These are phyloP conservation scores for Chondrilla cf. caribensis DNA, from an alignment of 37 sponge, comb jelly and placozoan genomes.

Conservation along the genomic window DNA sequence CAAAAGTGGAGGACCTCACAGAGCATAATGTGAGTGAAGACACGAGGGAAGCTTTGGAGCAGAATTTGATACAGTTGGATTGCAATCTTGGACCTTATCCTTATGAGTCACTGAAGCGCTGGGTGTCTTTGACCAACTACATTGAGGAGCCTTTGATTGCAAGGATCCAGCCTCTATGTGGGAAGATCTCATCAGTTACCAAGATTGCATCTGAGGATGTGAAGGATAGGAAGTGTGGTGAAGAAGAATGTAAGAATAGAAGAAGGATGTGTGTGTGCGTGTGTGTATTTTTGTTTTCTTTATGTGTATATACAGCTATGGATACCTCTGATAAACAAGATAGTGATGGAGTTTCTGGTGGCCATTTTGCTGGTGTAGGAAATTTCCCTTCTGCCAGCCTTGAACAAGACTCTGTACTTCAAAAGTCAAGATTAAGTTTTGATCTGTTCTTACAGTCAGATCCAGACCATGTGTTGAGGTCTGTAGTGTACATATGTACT, in stretches of 20 bases:
- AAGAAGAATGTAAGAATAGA: background rate
- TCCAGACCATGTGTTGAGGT: slow-evolving; percentile 37
- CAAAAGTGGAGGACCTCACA: slow-evolving; percentile 50
- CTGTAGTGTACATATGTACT: background rate
- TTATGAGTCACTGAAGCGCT: slow-evolving; percentile 73
- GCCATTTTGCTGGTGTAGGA: slow-evolving; percentile 65
- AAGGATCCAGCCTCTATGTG: slow-evolving; percentile 54
- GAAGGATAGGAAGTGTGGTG: background rate
- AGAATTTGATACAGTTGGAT: slow-evolving; percentile 63
- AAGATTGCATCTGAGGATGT: slow-evolving; percentile 19
- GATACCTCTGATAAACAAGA: too few relatives aligned
- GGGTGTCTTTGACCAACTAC: slow-evolving; percentile 77
- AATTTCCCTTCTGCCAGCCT: slow-evolving; percentile 24
- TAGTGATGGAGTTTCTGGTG: slow-evolving; percentile 14
- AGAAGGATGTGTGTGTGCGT: background rate
- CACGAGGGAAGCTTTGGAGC: slow-evolving; percentile 32
- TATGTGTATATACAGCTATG: background rate
- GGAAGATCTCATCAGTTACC: slow-evolving; percentile 57
- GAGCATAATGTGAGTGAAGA: slow-evolving; percentile 32
- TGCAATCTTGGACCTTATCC: slow-evolving; percentile 80
- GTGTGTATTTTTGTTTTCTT: background rate
- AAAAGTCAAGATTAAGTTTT: too few relatives aligned
- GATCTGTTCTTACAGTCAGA: too few relatives aligned
- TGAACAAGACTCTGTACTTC: too few relatives aligned
- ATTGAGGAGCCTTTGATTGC: slow-evolving; percentile 48